phyloP scores from a whole-genome alignment of 2,797 vertebrate genomes.

The Syndactyla subalaris region DNA sequence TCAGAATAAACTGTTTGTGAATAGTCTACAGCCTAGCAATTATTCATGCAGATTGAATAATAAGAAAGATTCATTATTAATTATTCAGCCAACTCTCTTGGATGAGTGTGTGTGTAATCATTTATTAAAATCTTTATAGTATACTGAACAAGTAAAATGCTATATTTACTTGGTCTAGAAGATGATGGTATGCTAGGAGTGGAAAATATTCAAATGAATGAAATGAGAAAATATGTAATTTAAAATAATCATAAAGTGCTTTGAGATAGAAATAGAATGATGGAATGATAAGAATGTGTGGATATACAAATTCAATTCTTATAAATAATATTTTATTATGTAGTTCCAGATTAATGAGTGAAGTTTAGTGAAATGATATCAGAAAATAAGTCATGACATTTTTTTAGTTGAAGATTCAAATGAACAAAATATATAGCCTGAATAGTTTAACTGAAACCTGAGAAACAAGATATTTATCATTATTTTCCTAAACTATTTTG shows the following conservation, averaged over 20 bases:
- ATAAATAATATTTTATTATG: not conserved
- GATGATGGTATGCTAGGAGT: not conserved
- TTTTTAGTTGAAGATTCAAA: not conserved
- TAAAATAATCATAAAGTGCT: not conserved
- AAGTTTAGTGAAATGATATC: not conserved
- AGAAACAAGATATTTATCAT: not conserved
- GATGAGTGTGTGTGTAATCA: not conserved
- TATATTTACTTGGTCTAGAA: constrained; percentile 11
- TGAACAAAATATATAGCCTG: not conserved
- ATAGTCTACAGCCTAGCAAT: not conserved
- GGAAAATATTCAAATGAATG: not conserved
- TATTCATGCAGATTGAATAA: constrained; percentile 54
- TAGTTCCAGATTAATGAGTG: not conserved
- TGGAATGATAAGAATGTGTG: not conserved
- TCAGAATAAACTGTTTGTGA: constrained; percentile 16
- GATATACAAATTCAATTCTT: not conserved
- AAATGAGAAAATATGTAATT: not conserved
- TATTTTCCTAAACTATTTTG: not conserved
- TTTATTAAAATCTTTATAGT: constrained; percentile 36
- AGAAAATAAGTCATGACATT: not conserved
- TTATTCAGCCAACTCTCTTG: constrained; percentile 4
- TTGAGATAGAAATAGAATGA: not conserved
- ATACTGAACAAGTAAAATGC: not conserved
- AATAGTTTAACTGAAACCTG: not conserved
- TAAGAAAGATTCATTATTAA: not conserved